Percentiles rank a stretch among this genome's conserved stretches.
Evolutionary conservation across 1,140 invertebrate species (phyloP).

Genomic region (Aricia agestis): DNA sequence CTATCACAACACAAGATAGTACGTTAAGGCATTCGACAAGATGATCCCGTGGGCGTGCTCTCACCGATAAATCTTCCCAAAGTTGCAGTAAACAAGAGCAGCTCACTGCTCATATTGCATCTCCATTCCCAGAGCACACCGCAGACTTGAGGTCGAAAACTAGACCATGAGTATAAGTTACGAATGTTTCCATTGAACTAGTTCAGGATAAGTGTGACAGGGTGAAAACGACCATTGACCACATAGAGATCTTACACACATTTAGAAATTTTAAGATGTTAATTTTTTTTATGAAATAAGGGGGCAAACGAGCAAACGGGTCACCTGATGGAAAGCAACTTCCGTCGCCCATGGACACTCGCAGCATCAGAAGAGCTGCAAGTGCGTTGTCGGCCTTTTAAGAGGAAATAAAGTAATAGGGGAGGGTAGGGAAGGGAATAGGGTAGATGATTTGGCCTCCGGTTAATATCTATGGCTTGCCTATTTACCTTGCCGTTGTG

Average conservation of each 20-base stretch:
- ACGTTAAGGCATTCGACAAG: neutral
- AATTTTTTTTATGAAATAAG: no score
- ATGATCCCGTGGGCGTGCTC: conserved; percentile 24
- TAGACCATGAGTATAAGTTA: conserved; percentile 6
- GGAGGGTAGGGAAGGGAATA: no score
- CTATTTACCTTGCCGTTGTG: no score
- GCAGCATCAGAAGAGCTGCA: no score
- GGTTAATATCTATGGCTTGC: no score
- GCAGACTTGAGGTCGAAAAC: conserved; percentile 28
- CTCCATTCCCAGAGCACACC: conserved; percentile 30
- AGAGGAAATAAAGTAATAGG: no score
- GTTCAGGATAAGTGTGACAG: neutral
- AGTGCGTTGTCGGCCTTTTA: no score
- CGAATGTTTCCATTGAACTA: neutral
- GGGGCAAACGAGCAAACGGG: no score
- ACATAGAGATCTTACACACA: neutral
- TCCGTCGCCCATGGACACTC: no score
- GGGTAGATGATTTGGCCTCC: no score
- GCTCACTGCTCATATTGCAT: conserved; percentile 28
- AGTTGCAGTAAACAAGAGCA: conserved; percentile 27
- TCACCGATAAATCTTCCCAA: conserved; percentile 26
- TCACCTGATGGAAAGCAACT: no score
- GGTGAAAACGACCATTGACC: neutral
- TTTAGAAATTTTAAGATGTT: no score
- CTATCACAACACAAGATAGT: neutral